Evolutionary conservation across 2,113 vertebrate genomes (phyloP).

Genomic region (Guaruba guarouba): DNA sequence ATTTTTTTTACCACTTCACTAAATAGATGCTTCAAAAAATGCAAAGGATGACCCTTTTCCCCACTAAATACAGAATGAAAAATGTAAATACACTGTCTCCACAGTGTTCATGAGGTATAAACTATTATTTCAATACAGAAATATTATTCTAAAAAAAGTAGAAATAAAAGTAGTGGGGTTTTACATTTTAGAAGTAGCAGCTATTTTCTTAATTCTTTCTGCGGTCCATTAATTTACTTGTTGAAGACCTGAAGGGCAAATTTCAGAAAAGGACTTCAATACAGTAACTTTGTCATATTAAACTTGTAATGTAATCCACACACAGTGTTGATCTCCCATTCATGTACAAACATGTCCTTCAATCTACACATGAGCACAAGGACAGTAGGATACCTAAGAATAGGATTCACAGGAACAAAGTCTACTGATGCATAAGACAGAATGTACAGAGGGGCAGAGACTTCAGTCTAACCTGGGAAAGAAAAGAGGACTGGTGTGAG

Average conservation of each 20-base stretch:
- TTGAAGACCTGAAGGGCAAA: neutral
- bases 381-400: neutral
- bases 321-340: neutral
- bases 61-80: neutral
- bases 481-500: neutral
- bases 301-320: neutral
- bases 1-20: neutral
- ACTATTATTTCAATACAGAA: neutral
- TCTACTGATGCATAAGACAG: neutral
- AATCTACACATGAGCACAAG: neutral
- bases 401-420: neutral
- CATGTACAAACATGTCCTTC: fast-evolving
- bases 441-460: neutral
- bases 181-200: neutral
- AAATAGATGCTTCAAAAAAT: neutral
- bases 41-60: neutral
- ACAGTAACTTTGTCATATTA: fast-evolving
- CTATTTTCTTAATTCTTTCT: neutral
- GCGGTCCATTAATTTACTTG: neutral
- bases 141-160: neutral
- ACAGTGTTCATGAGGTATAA: neutral
- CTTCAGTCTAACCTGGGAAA: neutral
- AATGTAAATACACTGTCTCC: neutral
- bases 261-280: neutral
- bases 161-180: neutral